Evolutionary conservation across 2,888 invertebrate genomes (phyloP), one percentile per base, ranked within the genome.

Genomic region (Troglohyphantes excavatus): DNA sequence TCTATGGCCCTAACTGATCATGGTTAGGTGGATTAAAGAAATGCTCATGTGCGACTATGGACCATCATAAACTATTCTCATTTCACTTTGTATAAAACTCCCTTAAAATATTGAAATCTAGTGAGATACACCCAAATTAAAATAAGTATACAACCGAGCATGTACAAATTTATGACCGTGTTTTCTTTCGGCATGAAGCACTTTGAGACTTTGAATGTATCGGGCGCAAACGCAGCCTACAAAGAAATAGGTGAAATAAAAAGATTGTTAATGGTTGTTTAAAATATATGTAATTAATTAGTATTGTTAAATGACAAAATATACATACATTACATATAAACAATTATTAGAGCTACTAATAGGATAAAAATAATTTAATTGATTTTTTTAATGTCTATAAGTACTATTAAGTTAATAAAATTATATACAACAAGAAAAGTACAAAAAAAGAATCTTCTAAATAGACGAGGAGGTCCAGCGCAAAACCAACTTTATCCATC

Each of bases 151-250:
- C 63, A 26, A 21, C 91, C 91, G 26, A 90, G 9, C 21, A 90
- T 67, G 78, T 97, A 95, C 46, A 96, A 93, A 39, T 93, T 93
- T 75, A 96, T 95, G 68, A 97, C 95, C 13, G 96, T 96, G 89
- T 95, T 94, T 94, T 98, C 98, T 86, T 95, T 94, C 0, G 98
- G 97, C 95, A 98, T 95, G 92, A 95, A 95, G 93, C 98, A 98
- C 93, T 97, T 96, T 90, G 95, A 94, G 73, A 97, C 94, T 53
- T 95, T 95, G 93, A 96, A 96, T 93, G 96, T 95, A 91, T 96
- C 95, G 0, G 96, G 95, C 43, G 96, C 95, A 92, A 98, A 95
- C 59, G 96, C 95, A 91, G 96, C 95, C 98, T 98, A 94, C 39
- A 95, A 95, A 92, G 92, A 46, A n/a, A 68, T 0, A 86, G 7